phyloP scores from a whole-genome alignment of 2,888 invertebrate genomes.

The Phyllotreta striolata region DNA sequence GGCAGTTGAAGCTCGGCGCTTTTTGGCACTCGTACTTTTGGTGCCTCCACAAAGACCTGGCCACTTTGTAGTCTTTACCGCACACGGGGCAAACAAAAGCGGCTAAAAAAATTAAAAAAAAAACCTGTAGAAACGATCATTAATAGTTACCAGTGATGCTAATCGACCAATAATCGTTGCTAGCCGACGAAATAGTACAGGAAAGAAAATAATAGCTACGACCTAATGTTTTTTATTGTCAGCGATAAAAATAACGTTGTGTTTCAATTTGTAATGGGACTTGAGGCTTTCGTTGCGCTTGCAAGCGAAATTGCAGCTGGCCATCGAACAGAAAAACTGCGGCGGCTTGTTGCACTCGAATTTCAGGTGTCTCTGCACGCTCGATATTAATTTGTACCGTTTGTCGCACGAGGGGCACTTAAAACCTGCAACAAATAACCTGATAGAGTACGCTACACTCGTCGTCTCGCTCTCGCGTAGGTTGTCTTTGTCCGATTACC shows the following conservation, averaged over 20 bases:
- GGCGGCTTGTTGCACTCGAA: slow-evolving; percentile 33
- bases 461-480: background rate
- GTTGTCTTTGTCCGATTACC: no score
- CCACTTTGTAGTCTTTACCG: slow-evolving; percentile 48
- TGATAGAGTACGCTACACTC: background rate
- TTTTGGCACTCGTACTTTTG: slow-evolving; percentile 51
- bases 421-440: slow-evolving; percentile 10
- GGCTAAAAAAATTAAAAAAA: slow-evolving; percentile 3
- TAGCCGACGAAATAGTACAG: background rate
- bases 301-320: slow-evolving; percentile 19
- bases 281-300: slow-evolving; percentile 64
- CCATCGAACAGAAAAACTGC: slow-evolving; percentile 9
- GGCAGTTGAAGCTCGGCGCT: slow-evolving; percentile 47
- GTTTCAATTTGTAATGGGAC: slow-evolving; percentile 60
- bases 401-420: slow-evolving; percentile 19
- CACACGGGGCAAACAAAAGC: slow-evolving; percentile 42
- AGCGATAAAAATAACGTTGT: slow-evolving; percentile 44
- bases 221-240: background rate
- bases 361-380: slow-evolving; percentile 23
- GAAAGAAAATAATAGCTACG: background rate
- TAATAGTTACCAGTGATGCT: no score
- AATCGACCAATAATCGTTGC: background rate
- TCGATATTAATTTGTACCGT: slow-evolving; percentile 17
- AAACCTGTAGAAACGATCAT: background rate
- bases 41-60: slow-evolving; percentile 50